Percentiles rank a stretch among this genome's conserved stretches.
Conservation (phyloP, 2,113 vertebrate species). For the Ibidorhyncha struthersii region DNA sequence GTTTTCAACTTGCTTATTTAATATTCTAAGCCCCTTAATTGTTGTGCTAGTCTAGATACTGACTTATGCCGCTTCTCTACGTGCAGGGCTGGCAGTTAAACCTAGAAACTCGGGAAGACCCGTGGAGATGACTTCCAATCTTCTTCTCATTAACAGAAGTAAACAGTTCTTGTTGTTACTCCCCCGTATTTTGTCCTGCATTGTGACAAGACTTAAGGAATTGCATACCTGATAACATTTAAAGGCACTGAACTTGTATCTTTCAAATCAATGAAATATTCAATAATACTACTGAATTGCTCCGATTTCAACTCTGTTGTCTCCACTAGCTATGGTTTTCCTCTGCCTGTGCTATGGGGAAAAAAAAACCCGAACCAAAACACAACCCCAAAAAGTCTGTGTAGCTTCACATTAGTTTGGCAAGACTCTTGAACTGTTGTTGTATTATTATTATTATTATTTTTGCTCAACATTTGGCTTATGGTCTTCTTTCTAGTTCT, state of each 20-base stretch:
- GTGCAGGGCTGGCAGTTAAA: not conserved
- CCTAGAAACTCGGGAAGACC: not conserved
- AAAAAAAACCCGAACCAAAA: not conserved
- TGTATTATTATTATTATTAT: not conserved
- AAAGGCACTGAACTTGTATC: not conserved
- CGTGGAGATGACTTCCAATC: not conserved
- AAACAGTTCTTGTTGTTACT: not conserved
- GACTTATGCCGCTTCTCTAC: rapidly evolving
- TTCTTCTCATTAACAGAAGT: not conserved
- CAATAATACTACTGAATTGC: not conserved
- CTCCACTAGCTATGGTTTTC: not conserved
- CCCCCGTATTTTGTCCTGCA: not conserved
- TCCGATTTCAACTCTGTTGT: not conserved
- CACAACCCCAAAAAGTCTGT: not conserved
- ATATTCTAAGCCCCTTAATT: not conserved
- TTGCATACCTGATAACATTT: not conserved
- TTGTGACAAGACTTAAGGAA: not conserved
- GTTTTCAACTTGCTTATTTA: not conserved
- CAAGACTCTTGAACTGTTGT: not conserved
- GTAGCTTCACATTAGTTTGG: not conserved
- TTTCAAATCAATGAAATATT: not conserved
- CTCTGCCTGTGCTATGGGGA: not conserved
- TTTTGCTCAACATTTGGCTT: not conserved
- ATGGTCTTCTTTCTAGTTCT: not conserved
- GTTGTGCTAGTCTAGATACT: not conserved